Evolutionary conservation across 2,797 vertebrate species (phyloP), one percentile per base, ranked within the genome.

Genomic region (Synaphobranchus kaupii): DNA sequence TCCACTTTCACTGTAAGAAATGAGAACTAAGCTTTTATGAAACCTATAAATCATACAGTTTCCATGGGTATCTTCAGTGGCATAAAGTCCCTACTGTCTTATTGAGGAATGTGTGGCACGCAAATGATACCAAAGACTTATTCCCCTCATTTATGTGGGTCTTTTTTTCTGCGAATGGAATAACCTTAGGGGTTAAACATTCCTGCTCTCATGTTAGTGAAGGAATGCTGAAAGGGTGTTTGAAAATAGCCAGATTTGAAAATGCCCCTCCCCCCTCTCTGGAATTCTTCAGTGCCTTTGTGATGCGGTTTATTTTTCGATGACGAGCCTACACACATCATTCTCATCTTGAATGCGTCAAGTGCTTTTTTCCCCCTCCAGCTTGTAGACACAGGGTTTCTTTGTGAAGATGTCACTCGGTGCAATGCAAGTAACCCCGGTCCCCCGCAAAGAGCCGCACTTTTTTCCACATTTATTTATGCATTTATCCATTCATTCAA

Each of bases 1-100:
- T 10, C 47, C 20, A 22, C 73, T 81, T 48, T 81, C 44, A 81
- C 44, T 13, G 47, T 81, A n/a, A 48, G 78, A 81, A 48, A n/a
- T 48, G 47, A 81, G 44, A 84, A 60, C 73, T n/a, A 52, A 84
- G 54, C 86, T 60, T 83, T 58, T 15, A 31, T 34, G 6, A 54
- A 80, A 52, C 52, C 71, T 39, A 50, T 28, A 34, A 20, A 15
- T 71, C 58, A 25, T 8, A 44, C 17, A 92, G 92, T 90, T 89
- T 93, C 91, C 90, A 87, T 39, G 91, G 93, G 91, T 92, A 92
- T 93, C 93, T 92, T 85, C 93, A 93, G 92, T 95, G 94, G 94
- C 93, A 95, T 94, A 95, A 95, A 95, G 94, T 95, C 90, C 94
- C 93, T 93, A 94, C 94, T 96, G 94, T 96, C 93, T 50, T 93